Evolutionary conservation across 2,888 invertebrate species (phyloP).

Genomic region (Amphipyra tragopoginis): DNA sequence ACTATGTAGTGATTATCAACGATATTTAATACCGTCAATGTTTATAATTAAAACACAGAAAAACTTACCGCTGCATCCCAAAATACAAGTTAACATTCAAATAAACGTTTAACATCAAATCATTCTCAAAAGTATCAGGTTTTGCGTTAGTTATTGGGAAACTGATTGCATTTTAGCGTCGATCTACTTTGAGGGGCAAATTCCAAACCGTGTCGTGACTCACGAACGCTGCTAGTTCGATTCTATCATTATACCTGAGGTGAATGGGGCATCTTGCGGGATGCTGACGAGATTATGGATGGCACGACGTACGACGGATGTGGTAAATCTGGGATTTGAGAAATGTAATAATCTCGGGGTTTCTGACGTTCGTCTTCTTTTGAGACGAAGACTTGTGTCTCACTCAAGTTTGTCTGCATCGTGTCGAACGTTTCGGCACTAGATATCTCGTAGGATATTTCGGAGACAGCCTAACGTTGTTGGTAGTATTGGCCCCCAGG

Average conservation of each 20-base stretch:
- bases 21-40: neutral
- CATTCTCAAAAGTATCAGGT: slow-evolving; percentile 25
- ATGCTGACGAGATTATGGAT: slow-evolving; percentile 72
- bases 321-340: slow-evolving; percentile 74
- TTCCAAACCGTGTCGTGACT: slow-evolving; percentile 47
- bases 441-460: slow-evolving; percentile 1
- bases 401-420: slow-evolving; percentile 51
- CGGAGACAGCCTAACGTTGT: slow-evolving; percentile 15
- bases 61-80: slow-evolving; percentile 6
- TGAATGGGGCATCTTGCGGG: slow-evolving; percentile 63
- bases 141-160: slow-evolving; percentile 32
- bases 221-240: slow-evolving; percentile 58
- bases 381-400: slow-evolving; percentile 37
- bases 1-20: no score
- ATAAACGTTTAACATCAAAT: slow-evolving; percentile 24
- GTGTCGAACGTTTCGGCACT: slow-evolving; percentile 37
- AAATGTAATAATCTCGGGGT: slow-evolving; percentile 66
- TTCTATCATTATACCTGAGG: slow-evolving; percentile 69
- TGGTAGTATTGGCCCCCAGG: no score
- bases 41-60: neutral
- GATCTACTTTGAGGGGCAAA: slow-evolving; percentile 73
- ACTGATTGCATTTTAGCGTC: slow-evolving; percentile 65
- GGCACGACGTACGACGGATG: slow-evolving; percentile 71
- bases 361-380: slow-evolving; percentile 59
- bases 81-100: slow-evolving; percentile 7